phyloP scores from a whole-genome alignment of 2,888 invertebrate genomes.

The Ochropacha duplaris region DNA sequence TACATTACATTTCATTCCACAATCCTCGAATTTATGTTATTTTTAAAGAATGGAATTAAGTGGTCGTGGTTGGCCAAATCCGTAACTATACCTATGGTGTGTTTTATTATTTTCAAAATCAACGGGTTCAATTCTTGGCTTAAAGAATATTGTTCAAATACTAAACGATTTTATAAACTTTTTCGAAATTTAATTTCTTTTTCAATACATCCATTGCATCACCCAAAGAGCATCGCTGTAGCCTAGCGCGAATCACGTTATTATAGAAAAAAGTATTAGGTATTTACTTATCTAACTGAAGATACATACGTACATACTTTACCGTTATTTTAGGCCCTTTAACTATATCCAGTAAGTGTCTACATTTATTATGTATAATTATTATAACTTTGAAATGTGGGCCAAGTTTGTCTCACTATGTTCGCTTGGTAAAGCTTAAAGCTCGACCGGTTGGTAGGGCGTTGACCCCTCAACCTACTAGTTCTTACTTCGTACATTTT shows the following conservation, averaged over 20 bases:
- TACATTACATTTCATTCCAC: too few relatives aligned
- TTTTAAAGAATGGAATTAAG: too few relatives aligned
- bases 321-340: constrained; percentile 10
- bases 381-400: constrained; percentile 62
- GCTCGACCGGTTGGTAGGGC: constrained; percentile 76
- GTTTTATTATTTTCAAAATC: too few relatives aligned
- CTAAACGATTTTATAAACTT: too few relatives aligned
- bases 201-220: too few relatives aligned
- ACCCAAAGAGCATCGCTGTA: background rate
- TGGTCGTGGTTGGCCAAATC: too few relatives aligned
- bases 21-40: too few relatives aligned
- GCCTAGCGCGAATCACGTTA: background rate
- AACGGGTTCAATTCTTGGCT: too few relatives aligned
- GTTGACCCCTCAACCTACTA: constrained; percentile 77
- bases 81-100: too few relatives aligned
- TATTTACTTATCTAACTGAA: constrained; percentile 9
- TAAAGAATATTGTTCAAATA: too few relatives aligned
- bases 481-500: constrained; percentile 47
- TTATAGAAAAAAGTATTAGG: background rate
- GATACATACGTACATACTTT: constrained; percentile 11
- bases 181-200: too few relatives aligned
- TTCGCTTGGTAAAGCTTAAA: constrained; percentile 69
- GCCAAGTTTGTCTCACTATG: constrained; percentile 73
- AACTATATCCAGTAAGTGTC: constrained; percentile 24
- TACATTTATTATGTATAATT: constrained; percentile 9